These are phyloP conservation scores for Ormia ochracea DNA, from an alignment of 2,888 invertebrate genomes.

Conservation along the genomic window DNA sequence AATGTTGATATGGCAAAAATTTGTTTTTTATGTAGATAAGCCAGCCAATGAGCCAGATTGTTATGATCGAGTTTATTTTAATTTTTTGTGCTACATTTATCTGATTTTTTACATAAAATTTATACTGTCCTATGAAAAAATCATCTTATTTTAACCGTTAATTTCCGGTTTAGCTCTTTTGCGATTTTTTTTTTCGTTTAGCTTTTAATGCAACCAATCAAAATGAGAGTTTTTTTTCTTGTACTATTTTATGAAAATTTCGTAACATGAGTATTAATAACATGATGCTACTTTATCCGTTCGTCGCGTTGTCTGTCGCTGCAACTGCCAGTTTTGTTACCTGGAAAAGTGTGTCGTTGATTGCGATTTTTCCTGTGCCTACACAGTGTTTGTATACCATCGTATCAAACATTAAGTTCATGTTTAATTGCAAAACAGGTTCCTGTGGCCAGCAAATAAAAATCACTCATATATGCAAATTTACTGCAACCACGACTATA, in stretches of 20 bases:
- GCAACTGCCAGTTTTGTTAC: constrained; percentile 27
- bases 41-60: constrained; percentile 42
- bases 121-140: neutral
- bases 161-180: constrained; percentile 68
- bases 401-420: constrained; percentile 69
- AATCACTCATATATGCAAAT: constrained; percentile 69
- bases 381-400: constrained; percentile 23
- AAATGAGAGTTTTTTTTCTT: constrained; percentile 29
- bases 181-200: constrained; percentile 10
- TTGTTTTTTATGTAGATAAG: constrained; percentile 60
- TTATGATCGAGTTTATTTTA: constrained; percentile 42
- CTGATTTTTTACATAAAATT: neutral
- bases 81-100: constrained; percentile 10
- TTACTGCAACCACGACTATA: constrained; percentile 42
- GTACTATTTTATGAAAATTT: constrained; percentile 63
- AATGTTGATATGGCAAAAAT: constrained; percentile 37
- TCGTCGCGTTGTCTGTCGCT: neutral
- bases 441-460: constrained; percentile 48
- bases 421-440: constrained; percentile 70
- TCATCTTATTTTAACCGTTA: constrained; percentile 66
- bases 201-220: constrained; percentile 48
- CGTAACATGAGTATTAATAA: constrained; percentile 66
- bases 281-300: constrained; percentile 48
- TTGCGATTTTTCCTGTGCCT: constrained; percentile 37
- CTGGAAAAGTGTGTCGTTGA: constrained; percentile 57